These are phyloP conservation scores for Asteroscopus sphinx DNA, from an alignment of 2,888 invertebrate species.

Conservation along the genomic window DNA sequence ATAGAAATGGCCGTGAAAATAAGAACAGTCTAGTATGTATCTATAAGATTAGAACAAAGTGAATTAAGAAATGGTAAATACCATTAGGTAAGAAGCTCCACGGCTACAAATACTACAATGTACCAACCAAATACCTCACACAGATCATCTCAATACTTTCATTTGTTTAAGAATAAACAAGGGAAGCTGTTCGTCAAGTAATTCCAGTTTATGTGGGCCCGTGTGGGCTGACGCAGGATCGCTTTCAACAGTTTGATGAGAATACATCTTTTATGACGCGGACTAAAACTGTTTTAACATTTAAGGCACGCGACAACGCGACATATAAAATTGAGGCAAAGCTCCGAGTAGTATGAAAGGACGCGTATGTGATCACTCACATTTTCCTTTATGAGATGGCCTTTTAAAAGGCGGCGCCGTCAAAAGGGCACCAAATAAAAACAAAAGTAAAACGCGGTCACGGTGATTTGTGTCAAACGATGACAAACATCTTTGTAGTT, in stretches of 20 bases:
- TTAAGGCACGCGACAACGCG: conserved; percentile 30
- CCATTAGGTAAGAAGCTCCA: conserved; percentile 2
- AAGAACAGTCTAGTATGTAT: conserved; percentile 2
- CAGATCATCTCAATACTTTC: conserved; percentile 43
- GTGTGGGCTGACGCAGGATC: conserved; percentile 65
- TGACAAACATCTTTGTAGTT: conserved; percentile 45
- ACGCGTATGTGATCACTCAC: conserved; percentile 41
- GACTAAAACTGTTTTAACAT: conserved; percentile 55
- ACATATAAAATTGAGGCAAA: conserved; percentile 40
- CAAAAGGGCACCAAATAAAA: conserved; percentile 54
- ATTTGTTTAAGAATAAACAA: conserved; percentile 57
- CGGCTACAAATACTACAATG: conserved; percentile 1
- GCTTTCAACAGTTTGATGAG: conserved; percentile 58
- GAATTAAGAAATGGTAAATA: conserved; percentile 3
- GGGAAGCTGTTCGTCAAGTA: conserved; percentile 63
- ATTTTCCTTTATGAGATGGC: conserved; percentile 52
- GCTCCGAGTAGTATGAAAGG: conserved; percentile 34
- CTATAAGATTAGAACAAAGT: neutral
- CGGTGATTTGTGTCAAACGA: conserved; percentile 53
- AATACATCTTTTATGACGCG: conserved; percentile 55
- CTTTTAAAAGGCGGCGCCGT: conserved; percentile 48
- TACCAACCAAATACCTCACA: conserved; percentile 26
- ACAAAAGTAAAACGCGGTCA: conserved; percentile 49
- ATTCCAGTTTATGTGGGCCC: conserved; percentile 61
- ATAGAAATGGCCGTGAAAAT: conserved; percentile 40